Percentiles rank a stretch among this genome's conserved stretches.
Conservation (phyloP, 1,140 invertebrate species). For the Popillia japonica region DNA sequence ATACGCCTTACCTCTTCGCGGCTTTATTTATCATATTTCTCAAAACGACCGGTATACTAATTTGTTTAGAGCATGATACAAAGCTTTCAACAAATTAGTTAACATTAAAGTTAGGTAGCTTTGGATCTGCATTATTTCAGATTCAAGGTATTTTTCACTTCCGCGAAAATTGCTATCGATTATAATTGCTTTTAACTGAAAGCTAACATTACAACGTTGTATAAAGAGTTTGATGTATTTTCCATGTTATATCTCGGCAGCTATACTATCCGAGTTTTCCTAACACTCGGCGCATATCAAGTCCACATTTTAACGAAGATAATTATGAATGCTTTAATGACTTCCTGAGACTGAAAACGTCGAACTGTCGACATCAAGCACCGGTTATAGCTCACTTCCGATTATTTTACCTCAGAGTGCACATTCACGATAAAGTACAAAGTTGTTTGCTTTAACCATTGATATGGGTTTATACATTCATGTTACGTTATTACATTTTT, state of each 20-base stretch:
- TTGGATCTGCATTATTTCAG: background rate
- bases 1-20: too few species aligned
- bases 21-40: too few species aligned
- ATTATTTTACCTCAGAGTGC: background rate
- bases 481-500: too few species aligned
- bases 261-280: background rate
- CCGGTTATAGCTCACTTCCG: background rate
- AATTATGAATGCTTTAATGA: background rate
- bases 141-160: background rate
- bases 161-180: background rate
- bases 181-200: background rate
- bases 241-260: too few species aligned
- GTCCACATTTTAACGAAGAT: background rate
- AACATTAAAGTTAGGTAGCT: background rate
- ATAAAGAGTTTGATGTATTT: too few species aligned
- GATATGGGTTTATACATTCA: too few species aligned
- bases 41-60: too few species aligned
- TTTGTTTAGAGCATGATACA: too few species aligned
- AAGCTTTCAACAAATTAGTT: background rate
- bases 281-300: background rate
- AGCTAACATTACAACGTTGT: too few species aligned
- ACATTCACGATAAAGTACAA: background rate
- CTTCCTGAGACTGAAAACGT: background rate
- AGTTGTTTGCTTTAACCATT: too few species aligned
- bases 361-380: background rate